These are phyloP conservation scores for Tetraneura akinire DNA, from an alignment of 1,140 invertebrate species.

Conservation along the genomic window DNA sequence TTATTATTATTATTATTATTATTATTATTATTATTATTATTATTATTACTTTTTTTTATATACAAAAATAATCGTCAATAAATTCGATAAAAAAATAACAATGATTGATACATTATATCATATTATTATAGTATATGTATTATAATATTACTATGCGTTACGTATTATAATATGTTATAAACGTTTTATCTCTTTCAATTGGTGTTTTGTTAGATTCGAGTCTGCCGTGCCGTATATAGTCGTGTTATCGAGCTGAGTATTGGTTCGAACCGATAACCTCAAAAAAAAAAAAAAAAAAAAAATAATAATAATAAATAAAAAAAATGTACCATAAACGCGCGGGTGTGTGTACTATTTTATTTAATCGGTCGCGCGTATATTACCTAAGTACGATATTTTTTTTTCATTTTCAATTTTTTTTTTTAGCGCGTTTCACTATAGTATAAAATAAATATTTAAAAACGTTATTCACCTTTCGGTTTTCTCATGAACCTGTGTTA, in stretches of 20 bases:
- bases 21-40: too few relatives aligned
- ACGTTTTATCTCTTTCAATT: conserved; percentile 29
- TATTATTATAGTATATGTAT: neutral
- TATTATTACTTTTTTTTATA: conserved; percentile 37
- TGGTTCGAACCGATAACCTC: conserved; percentile 27
- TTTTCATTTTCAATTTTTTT: neutral
- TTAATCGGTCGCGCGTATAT: conserved; percentile 18
- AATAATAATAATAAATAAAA: too few relatives aligned
- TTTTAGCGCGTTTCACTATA: neutral
- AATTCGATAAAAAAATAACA: conserved; percentile 44
- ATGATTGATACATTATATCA: conserved; percentile 12
- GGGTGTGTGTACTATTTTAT: neutral
- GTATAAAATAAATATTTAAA: too few relatives aligned
- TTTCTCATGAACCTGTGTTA: neutral
- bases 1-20: too few relatives aligned
- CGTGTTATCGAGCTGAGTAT: neutral
- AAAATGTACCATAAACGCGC: neutral
- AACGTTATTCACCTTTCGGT: neutral
- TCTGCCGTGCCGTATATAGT: neutral
- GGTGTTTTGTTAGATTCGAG: conserved; percentile 33
- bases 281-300: too few relatives aligned
- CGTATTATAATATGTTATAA: neutral
- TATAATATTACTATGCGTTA: too few relatives aligned
- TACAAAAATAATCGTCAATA: conserved; percentile 43
- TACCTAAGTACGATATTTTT: conserved; percentile 22